Conservation (phyloP, 2,113 vertebrate genomes). For the Chamaea fasciata region DNA sequence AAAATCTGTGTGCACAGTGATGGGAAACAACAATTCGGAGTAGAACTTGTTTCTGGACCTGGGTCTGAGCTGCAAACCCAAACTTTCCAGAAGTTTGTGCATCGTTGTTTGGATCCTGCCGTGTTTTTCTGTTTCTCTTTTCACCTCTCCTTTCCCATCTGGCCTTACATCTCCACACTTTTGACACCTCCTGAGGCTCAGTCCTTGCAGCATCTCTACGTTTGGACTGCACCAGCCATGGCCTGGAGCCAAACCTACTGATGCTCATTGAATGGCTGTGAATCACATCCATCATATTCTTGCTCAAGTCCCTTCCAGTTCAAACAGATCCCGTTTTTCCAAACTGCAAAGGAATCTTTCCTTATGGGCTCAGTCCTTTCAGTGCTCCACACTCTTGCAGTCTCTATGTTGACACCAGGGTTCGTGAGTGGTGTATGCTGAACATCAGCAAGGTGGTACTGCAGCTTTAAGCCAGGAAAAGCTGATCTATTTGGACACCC, state of each 20-base stretch:
- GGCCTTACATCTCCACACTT: not conserved
- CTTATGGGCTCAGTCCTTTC: not conserved
- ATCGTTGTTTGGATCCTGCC: not conserved
- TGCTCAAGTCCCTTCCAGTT: not conserved
- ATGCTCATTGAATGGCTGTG: not conserved
- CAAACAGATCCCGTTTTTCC: not conserved
- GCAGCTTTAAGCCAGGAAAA: not conserved
- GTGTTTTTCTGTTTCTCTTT: not conserved
- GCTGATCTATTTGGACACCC: not conserved
- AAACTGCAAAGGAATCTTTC: not conserved
- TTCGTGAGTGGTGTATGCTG: not conserved
- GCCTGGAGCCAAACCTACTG: not conserved
- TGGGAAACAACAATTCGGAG: not conserved
- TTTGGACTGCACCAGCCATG: not conserved
- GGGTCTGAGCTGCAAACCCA: not conserved
- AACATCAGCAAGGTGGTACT: not conserved
- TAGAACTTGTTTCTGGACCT: not conserved
- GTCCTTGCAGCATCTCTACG: not conserved
- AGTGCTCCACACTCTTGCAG: not conserved
- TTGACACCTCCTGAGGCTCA: not conserved
- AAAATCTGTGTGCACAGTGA: not conserved
- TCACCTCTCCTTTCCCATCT: not conserved
- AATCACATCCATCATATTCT: not conserved
- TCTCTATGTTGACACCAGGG: not conserved
- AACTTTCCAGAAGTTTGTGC: not conserved